A percentile compares a stretch with the other conserved stretches of the same genome.
These are phyloP conservation scores for Eupithecia pulchellata DNA, from an alignment of 2,888 invertebrate genomes.

Conservation along the genomic window DNA sequence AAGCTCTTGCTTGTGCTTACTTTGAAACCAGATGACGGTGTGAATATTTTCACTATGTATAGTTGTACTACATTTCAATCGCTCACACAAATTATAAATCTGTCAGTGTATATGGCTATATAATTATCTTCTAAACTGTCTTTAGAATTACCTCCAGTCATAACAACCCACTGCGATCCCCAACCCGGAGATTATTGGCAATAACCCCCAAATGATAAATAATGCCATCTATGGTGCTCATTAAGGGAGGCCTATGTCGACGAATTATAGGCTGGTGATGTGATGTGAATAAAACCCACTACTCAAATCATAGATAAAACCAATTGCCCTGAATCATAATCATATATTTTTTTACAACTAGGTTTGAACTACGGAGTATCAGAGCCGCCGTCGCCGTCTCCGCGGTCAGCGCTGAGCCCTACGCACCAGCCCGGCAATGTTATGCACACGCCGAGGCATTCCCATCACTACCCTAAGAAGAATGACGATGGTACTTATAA, in stretches of 20 bases:
- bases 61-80: neutral
- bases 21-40: neutral
- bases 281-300: too few species aligned
- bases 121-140: too few species aligned
- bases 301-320: neutral
- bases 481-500: constrained; percentile 86
- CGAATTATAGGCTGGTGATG: too few species aligned
- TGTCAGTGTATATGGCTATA: too few species aligned
- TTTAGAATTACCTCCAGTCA: too few species aligned
- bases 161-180: too few species aligned
- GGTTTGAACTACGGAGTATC: constrained; percentile 81
- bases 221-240: too few species aligned
- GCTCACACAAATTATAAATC: too few species aligned
- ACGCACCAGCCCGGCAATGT: constrained; percentile 78
- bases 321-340: neutral
- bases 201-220: too few species aligned
- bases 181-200: too few species aligned
- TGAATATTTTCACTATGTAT: neutral
- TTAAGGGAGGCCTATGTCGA: too few species aligned
- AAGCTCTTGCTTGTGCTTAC: too few species aligned
- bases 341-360: constrained; percentile 41
- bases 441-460: constrained; percentile 82
- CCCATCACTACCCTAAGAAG: constrained; percentile 88
- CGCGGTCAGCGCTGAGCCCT: constrained; percentile 79
- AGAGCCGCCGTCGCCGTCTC: constrained; percentile 82